A percentile compares a stretch with the other conserved stretches of the same genome.
phyloP scores from a whole-genome alignment of 2,888 invertebrate species.

The Iphiclides podalirius region DNA sequence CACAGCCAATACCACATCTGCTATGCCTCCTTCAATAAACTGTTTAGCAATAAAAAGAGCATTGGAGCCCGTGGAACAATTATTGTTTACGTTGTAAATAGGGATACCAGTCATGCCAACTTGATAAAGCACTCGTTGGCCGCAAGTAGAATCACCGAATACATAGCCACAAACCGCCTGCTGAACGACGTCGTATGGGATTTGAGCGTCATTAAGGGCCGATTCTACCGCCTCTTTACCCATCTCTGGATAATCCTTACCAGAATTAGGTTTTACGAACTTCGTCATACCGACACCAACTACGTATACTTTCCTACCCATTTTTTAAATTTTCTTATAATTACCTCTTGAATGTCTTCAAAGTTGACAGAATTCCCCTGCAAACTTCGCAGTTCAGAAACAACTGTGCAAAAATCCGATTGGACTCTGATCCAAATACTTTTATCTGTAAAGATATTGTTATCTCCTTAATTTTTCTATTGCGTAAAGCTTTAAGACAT shows the following conservation, averaged over 20 bases:
- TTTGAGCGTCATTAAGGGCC: slow-evolving; percentile 91
- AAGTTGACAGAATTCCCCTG: slow-evolving; percentile 38
- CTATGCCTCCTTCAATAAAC: slow-evolving; percentile 92
- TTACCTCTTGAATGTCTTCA: slow-evolving; percentile 55
- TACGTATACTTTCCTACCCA: slow-evolving; percentile 87
- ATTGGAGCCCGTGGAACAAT: slow-evolving; percentile 97
- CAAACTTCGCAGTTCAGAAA: slow-evolving; percentile 39
- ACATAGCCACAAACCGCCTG: slow-evolving; percentile 97
- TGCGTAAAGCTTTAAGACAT: background rate
- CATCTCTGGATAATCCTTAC: slow-evolving; percentile 96
- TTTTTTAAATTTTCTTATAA: slow-evolving; percentile 54
- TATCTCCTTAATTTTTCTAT: slow-evolving; percentile 3
- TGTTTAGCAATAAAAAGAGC: slow-evolving; percentile 95
- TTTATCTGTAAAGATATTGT: slow-evolving; percentile 4
- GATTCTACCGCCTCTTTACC: slow-evolving; percentile 95
- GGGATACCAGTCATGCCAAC: slow-evolving; percentile 98
- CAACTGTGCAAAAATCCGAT: slow-evolving; percentile 5
- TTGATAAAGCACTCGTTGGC: slow-evolving; percentile 96
- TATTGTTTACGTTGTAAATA: slow-evolving; percentile 98
- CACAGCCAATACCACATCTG: slow-evolving; percentile 93
- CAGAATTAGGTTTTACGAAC: slow-evolving; percentile 96
- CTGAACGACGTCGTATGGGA: slow-evolving; percentile 88
- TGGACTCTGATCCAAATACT: slow-evolving; percentile 9
- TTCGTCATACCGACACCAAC: slow-evolving; percentile 99
- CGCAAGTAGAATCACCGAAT: slow-evolving; percentile 96